Evolutionary conservation across 2,888 invertebrate genomes (phyloP).

Genomic region (Salticus scenicus): DNA sequence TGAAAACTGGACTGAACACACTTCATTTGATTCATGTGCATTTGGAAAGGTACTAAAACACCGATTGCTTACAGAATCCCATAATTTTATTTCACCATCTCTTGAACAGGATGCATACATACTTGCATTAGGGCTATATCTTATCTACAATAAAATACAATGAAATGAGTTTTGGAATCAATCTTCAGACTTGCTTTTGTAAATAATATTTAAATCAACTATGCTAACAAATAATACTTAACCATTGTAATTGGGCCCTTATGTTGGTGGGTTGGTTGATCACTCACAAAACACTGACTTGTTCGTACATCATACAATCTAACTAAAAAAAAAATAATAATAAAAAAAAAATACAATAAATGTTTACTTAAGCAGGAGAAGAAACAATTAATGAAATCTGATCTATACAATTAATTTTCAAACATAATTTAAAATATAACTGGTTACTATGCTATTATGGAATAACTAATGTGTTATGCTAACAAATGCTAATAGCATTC

Average conservation of each 20-base stretch:
- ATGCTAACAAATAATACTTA: no score
- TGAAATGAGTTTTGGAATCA: no score
- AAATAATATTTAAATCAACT: no score
- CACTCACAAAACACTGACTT: slow-evolving; percentile 95
- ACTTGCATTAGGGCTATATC: slow-evolving; percentile 83
- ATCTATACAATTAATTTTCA: no score
- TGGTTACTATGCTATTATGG: no score
- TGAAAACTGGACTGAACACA: slow-evolving; percentile 94
- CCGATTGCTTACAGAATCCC: slow-evolving; percentile 96
- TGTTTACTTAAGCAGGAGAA: no score
- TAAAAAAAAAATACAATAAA: no score
- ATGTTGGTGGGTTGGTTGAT: slow-evolving; percentile 83
- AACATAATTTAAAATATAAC: no score
- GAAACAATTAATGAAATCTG: no score
- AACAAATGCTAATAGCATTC: no score
- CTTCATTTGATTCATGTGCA: slow-evolving; percentile 95
- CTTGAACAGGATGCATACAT: slow-evolving; percentile 89
- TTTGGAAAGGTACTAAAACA: slow-evolving; percentile 94
- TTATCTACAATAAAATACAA: slow-evolving; percentile 74
- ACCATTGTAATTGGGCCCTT: slow-evolving; percentile 77
- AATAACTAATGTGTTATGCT: no score
- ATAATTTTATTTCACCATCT: slow-evolving; percentile 95
- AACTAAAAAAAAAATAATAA: slow-evolving; percentile 76
- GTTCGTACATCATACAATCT: slow-evolving; percentile 96
- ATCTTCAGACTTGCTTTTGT: no score